Evolutionary conservation across 2,797 vertebrate genomes (phyloP).

Genomic region (Sus cebifrons): DNA sequence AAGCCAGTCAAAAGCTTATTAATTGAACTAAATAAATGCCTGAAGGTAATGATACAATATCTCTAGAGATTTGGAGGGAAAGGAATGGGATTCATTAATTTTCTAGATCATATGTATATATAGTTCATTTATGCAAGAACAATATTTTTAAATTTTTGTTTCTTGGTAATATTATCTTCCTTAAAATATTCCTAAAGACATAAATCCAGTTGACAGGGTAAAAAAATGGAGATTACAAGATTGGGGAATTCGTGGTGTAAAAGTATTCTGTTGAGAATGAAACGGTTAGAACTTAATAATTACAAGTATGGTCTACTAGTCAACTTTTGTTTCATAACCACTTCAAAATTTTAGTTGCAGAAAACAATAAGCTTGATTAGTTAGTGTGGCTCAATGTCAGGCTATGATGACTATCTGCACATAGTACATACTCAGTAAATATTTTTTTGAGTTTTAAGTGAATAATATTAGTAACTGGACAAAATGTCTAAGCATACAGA

Average conservation of each 20-base stretch:
- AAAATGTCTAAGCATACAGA: background rate
- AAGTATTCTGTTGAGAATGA: conserved; percentile 9
- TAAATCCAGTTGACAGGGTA: background rate
- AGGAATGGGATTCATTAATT: background rate
- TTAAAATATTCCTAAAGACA: conserved; percentile 41
- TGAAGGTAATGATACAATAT: background rate
- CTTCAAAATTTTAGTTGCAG: conserved; percentile 16
- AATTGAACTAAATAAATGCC: background rate
- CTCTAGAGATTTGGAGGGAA: background rate
- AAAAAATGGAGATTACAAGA: conserved; percentile 55
- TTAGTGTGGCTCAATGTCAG: background rate
- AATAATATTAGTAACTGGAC: background rate
- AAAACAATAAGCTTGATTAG: background rate
- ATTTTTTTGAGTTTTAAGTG: background rate
- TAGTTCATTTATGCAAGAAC: background rate
- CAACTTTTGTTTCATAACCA: conserved; percentile 16
- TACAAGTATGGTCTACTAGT: background rate
- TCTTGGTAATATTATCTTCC: background rate
- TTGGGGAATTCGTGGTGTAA: background rate
- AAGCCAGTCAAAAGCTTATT: background rate
- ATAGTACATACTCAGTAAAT: background rate
- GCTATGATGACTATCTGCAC: background rate
- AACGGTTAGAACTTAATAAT: background rate
- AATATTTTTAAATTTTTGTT: background rate
- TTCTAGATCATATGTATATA: background rate